Evolutionary conservation across 2,113 vertebrate species (phyloP).

Genomic region (Chlamydotis undulata): DNA sequence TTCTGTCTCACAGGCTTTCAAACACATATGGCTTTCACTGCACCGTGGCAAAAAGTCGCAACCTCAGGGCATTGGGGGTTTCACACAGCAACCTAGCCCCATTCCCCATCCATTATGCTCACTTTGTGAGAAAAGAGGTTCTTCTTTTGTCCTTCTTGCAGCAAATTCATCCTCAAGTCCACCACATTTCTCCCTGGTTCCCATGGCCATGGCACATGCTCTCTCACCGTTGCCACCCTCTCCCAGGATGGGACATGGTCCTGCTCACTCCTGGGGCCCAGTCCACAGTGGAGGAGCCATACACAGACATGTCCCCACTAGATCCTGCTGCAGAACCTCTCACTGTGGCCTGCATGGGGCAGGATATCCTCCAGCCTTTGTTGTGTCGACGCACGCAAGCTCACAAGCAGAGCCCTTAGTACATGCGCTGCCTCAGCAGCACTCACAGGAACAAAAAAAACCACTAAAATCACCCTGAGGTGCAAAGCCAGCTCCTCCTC

Average conservation of each 20-base stretch:
- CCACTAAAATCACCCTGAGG: not conserved
- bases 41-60: not conserved
- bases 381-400: fast-evolving
- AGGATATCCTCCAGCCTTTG: not conserved
- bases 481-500: not conserved
- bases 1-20: not conserved
- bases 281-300: not conserved
- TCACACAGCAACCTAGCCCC: not conserved
- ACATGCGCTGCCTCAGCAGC: not conserved
- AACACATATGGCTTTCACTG: not conserved
- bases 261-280: fast-evolving
- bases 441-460: not conserved
- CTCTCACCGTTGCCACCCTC: fast-evolving
- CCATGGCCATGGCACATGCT: not conserved
- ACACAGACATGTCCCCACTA: not conserved
- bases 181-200: not conserved
- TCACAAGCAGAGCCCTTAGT: not conserved
- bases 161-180: not conserved
- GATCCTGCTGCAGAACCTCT: not conserved
- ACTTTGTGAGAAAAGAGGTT: not conserved
- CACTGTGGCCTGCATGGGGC: not conserved
- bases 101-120: not conserved
- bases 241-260: fast-evolving
- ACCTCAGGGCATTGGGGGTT: not conserved
- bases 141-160: not conserved